Percentiles rank a stretch among this genome's conserved stretches.
These are phyloP conservation scores for Cichlasoma orientale DNA, from an alignment of 2,797 vertebrate species.

Conservation along the genomic window DNA sequence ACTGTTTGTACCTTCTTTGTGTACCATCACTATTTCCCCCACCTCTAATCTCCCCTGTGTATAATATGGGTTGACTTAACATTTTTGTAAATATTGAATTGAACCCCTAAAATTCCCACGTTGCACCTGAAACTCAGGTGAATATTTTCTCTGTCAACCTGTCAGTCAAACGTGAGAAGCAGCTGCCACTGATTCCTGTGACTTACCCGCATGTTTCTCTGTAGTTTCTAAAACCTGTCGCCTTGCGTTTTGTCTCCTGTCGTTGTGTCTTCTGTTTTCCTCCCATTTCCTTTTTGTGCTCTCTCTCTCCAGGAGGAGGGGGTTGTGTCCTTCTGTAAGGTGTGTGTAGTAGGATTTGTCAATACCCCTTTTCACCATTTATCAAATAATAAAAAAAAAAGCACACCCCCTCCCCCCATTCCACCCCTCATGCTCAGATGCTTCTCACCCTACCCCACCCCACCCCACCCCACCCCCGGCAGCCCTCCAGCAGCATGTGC, in stretches of 20 bases:
- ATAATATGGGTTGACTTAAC: conserved; percentile 1
- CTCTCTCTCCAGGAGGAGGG: conserved; percentile 92
- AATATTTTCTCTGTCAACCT: conserved; percentile 31
- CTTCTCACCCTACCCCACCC: conserved; percentile 56
- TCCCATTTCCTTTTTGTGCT: conserved; percentile 72
- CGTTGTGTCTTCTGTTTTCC: conserved; percentile 79
- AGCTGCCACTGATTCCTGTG: conserved; percentile 34
- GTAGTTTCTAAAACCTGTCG: conserved; percentile 74
- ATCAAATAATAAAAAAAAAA: conserved; percentile 59
- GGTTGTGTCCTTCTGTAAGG: conserved; percentile 98
- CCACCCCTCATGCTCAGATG: conserved; percentile 53
- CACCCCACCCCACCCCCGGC: too few relatives aligned
- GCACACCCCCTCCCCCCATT: conserved; percentile 52
- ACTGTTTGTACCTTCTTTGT: conserved; percentile 12
- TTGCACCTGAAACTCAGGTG: conserved; percentile 25
- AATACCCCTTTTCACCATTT: conserved; percentile 71
- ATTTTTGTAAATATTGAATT: conserved; percentile 29
- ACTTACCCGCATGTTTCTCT: conserved; percentile 82
- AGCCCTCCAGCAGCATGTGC: conserved; percentile 80
- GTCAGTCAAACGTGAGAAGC: conserved; percentile 54
- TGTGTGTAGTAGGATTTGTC: conserved; percentile 87
- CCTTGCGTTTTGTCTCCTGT: conserved; percentile 86
- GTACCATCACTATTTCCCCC: conserved; percentile 5
- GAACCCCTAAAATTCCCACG: conserved; percentile 19
- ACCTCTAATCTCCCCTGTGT: conserved; percentile 15